Base-by-base conservation (phyloP, 2,888 invertebrate species). In the Ochropacha duplaris region DNA sequence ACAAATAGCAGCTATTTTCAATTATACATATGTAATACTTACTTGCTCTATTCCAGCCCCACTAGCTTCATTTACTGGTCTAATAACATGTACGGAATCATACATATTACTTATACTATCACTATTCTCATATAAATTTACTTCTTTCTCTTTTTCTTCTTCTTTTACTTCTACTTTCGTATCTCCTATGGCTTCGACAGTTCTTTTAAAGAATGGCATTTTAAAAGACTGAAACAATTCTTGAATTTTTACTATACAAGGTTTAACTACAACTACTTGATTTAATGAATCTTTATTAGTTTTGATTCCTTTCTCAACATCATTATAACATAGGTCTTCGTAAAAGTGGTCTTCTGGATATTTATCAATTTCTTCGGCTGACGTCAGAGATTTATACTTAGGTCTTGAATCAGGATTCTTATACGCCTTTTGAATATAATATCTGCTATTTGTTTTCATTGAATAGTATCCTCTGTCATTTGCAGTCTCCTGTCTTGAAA, bases 291-390 rank as follows among this genome's bases (percentile, higher is more conserved):
- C 56, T 55, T 59, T 57, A 54, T 60, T 54, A 57, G 50, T 28
- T 52, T 56, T 60, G 3, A 50, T 49, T 60, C 65, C 69, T 24
- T 78, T 78, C 12, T 75, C 68, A 1, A 85, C 69, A 26, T 90
- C 88, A 64, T 84, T 86, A 39, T 91, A 90, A 65, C 86, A 87
- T 0, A 92, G 68, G 57, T 92, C 92, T 81, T 92, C 92, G 54
- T 92, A 92, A 39, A 92, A 84, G 70, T 92, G 92, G 50, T 92
- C 92, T 55, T 91, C 92, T 2, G 81, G 62, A 31, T 75, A 69
- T 60, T 81, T 83, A n/a, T 83, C 82, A 36, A 65, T 72, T 59
- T 88, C 87, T 59, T 89, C 87, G 16, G 83, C 62, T 12, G 81
- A 74, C 4, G 85, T 74, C 49, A 89, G 58, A 16, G 90, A 84